These are phyloP conservation scores for Drosophila tropicalis DNA, from an alignment of 1,140 invertebrate species.

Conservation along the genomic window DNA sequence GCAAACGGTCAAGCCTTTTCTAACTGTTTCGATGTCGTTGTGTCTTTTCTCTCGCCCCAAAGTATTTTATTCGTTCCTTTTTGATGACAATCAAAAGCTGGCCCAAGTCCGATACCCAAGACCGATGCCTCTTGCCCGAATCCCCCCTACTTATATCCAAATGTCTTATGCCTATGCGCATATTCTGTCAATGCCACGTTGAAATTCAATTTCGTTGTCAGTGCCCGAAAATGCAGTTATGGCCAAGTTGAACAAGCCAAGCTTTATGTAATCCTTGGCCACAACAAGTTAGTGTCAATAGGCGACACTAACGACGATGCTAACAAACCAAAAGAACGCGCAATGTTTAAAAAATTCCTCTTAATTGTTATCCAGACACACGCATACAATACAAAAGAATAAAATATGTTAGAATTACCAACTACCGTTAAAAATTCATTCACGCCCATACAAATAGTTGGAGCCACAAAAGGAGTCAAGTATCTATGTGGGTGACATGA, in stretches of 20 bases:
- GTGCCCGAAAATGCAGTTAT: constrained; percentile 21
- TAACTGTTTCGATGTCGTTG: constrained; percentile 14
- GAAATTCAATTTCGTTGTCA: constrained; percentile 24
- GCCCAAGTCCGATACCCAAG: background rate
- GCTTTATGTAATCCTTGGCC: constrained; percentile 18
- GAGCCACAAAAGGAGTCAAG: too few relatives aligned
- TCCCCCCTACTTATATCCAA: background rate
- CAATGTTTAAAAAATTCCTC: constrained; percentile 15
- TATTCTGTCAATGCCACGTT: constrained; percentile 18
- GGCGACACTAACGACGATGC: constrained; percentile 22
- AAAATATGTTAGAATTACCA: background rate
- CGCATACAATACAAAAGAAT: background rate
- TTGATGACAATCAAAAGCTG: constrained; percentile 20
- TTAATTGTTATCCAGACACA: constrained; percentile 9
- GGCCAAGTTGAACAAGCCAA: constrained; percentile 20
- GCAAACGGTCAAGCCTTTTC: background rate
- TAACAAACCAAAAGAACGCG: background rate
- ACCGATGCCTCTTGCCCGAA: background rate
- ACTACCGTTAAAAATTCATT: constrained; percentile 8
- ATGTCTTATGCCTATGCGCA: constrained; percentile 10
- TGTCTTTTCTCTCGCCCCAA: background rate
- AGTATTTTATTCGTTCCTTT: constrained; percentile 10
- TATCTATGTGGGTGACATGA: background rate
- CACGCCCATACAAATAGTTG: constrained; percentile 8
- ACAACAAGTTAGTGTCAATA: constrained; percentile 19